These are phyloP conservation scores for Eupeodes latifasciatus DNA, from an alignment of 2,888 invertebrate genomes.

Conservation along the genomic window DNA sequence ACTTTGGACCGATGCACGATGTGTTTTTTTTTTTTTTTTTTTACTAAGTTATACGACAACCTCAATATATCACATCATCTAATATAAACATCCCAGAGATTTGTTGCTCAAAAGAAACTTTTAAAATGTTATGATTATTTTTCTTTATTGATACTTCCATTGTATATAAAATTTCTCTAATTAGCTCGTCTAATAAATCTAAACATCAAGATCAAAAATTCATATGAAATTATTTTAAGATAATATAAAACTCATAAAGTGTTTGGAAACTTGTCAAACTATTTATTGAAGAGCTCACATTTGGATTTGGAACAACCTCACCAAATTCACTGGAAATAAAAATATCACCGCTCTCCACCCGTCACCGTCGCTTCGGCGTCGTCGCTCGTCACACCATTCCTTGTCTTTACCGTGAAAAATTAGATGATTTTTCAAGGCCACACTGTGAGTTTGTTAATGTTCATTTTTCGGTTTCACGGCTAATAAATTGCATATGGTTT, in stretches of 20 bases:
- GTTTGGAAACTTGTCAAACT: conserved; percentile 53
- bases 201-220: conserved; percentile 1
- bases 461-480: conserved; percentile 57
- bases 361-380: neutral
- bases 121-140: no score
- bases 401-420: conserved; percentile 34
- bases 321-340: conserved; percentile 58
- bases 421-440: conserved; percentile 63
- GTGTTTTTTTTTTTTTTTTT: no score
- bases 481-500: conserved; percentile 70
- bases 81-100: no score
- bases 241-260: conserved; percentile 41
- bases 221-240: conserved; percentile 54
- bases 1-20: no score
- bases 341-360: conserved; percentile 2
- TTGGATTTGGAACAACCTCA: conserved; percentile 39
- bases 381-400: neutral
- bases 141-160: no score
- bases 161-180: neutral
- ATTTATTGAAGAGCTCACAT: conserved; percentile 18
- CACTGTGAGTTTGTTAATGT: conserved; percentile 38
- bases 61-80: no score
- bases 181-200: neutral
- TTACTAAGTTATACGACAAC: no score
- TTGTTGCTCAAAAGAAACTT: neutral